These are phyloP conservation scores for Pachliopta kotzebuea DNA, from an alignment of 2,888 invertebrate species.

Conservation along the genomic window DNA sequence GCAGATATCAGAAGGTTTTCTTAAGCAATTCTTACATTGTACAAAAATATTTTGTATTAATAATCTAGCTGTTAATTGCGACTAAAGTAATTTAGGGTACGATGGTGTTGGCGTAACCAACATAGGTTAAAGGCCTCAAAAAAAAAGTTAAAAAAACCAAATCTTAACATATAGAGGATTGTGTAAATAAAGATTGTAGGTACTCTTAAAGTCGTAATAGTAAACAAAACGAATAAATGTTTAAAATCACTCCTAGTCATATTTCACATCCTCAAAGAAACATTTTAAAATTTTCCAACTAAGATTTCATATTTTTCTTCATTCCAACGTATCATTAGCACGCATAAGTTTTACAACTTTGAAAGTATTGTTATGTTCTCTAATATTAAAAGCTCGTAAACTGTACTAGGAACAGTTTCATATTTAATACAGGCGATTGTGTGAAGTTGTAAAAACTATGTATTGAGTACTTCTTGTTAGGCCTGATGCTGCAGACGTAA, in stretches of 20 bases:
- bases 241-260: background rate
- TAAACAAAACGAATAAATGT: background rate
- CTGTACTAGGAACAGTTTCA: slow-evolving; percentile 24
- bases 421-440: slow-evolving; percentile 30
- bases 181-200: background rate
- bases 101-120: no score
- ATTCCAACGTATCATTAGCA: slow-evolving; percentile 11
- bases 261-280: background rate
- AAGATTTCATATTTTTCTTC: background rate
- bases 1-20: background rate
- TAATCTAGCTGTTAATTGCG: no score
- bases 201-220: background rate
- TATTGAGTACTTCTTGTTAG: slow-evolving; percentile 29
- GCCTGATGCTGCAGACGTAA: slow-evolving; percentile 29
- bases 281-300: background rate
- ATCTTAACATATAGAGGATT: background rate
- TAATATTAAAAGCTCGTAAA: slow-evolving; percentile 15
- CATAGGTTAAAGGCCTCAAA: no score
- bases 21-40: background rate
- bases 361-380: slow-evolving; percentile 14
- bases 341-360: slow-evolving; percentile 16
- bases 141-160: no score
- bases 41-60: no score
- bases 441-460: slow-evolving; percentile 29
- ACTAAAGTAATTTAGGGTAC: no score